Evolutionary conservation across 2,797 vertebrate genomes (phyloP), one percentile per base, ranked within the genome.

Genomic region (Malurus splendens): DNA sequence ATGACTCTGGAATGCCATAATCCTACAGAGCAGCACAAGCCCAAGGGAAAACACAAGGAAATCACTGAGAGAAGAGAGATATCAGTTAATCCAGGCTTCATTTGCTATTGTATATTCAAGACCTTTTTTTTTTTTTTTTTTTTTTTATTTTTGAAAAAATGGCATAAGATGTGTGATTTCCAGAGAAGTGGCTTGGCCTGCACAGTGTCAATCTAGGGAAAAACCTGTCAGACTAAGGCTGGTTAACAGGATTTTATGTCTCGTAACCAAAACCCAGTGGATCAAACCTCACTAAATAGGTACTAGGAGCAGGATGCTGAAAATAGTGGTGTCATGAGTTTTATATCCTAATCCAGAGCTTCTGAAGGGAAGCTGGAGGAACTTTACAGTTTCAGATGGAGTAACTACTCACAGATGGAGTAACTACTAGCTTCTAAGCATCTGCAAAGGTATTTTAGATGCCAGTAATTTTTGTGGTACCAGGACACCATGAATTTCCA

Each of bases 21-120:
- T 93, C 93, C 90, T 85, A 75, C 32, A n/a, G 44, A 86, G 23
- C 56, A 81, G 62, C 67, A 36, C 0, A 0, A 61, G 30, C 74
- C 68, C 74, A 75, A 71, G 83, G 84, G 85, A 85, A 91, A 94
- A 82, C 47, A 86, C 61, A 84, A 59, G 50, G 83, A 88, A 92
- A 87, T 84, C 67, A 33, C 33, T 38, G 61, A 80, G 67, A 90
- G 71, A 79, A 86, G 27, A 90, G 54, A 78, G 60, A 45, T 64
- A 90, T 22, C 65, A 13, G 44, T 87, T 93, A 93, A 94, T 84
- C 66, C 81, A 82, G 61, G 12, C 60, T 79, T 92, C 36, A 32
- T 64, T 91, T 86, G 76, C 76, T 86, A 44, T 85, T 82, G 75
- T 76, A 56, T 51, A 18, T 73, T 51, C 57, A 22, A 93, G 48